Evolutionary conservation across 2,113 vertebrate species (phyloP).

Genomic region (Corythaixoides concolor): DNA sequence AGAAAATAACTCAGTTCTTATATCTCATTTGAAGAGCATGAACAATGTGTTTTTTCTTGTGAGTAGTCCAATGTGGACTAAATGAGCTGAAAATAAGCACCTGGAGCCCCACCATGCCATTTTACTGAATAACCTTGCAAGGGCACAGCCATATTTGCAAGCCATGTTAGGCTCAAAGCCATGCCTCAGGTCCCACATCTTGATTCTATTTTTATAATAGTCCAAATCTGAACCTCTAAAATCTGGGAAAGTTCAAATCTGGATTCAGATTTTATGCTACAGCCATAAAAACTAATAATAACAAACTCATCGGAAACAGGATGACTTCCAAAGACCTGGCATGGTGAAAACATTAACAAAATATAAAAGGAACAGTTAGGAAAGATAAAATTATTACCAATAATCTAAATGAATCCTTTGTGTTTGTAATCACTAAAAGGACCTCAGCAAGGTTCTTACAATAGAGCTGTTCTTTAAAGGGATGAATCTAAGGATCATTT

Average conservation of each 20-base stretch:
- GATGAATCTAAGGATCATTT: not conserved
- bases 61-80: not conserved
- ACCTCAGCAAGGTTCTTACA: not conserved
- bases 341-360: not conserved
- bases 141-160: not conserved
- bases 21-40: not conserved
- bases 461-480: not conserved
- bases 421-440: not conserved
- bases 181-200: not conserved
- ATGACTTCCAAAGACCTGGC: not conserved
- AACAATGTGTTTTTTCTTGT: not conserved
- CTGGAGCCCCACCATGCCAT: not conserved
- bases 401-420: not conserved
- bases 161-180: not conserved
- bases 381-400: not conserved
- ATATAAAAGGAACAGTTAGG: not conserved
- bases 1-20: not conserved
- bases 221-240: not conserved
- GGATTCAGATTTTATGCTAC: not conserved
- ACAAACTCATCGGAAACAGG: conserved; percentile 11
- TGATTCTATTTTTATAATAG: not conserved
- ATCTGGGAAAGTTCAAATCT: conserved; percentile 32
- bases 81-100: not conserved
- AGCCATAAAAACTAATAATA: conserved; percentile 49
- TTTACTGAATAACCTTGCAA: not conserved